These are phyloP conservation scores for Dermochelys coriacea DNA, from an alignment of 2,797 vertebrate genomes.

Conservation along the genomic window DNA sequence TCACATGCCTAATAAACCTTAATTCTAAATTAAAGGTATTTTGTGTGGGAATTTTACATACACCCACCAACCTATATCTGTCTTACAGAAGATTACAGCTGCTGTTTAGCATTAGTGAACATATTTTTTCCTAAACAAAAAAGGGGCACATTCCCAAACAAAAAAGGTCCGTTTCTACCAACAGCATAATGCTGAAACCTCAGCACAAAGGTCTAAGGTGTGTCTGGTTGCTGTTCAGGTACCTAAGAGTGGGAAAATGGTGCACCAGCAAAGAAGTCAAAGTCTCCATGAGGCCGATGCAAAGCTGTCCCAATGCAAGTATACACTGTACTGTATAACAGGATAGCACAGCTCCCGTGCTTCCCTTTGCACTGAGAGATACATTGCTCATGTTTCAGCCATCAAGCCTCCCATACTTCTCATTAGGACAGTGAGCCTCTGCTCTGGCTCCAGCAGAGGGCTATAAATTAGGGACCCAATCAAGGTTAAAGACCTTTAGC, in stretches of 20 bases:
- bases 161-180: neutral
- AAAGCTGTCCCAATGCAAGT: neutral
- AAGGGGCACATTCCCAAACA: neutral
- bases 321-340: neutral
- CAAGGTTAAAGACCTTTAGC: neutral
- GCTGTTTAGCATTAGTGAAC: neutral
- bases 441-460: rapidly evolving
- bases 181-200: neutral
- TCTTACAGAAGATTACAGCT: neutral
- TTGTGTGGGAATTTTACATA: neutral
- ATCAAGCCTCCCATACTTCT: neutral
- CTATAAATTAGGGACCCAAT: neutral
- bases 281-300: neutral
- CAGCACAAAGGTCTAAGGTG: neutral
- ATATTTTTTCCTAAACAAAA: neutral
- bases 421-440: neutral
- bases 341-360: neutral
- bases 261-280: neutral
- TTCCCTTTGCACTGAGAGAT: neutral
- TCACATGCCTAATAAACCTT: neutral
- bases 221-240: neutral
- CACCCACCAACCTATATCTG: neutral
- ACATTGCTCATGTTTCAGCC: neutral
- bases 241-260: neutral
- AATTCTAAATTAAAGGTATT: neutral